Percentiles rank a stretch among this genome's conserved stretches.
These are phyloP conservation scores for Epiperipatus broadwayi DNA, from an alignment of 2,888 invertebrate species.

Conservation along the genomic window DNA sequence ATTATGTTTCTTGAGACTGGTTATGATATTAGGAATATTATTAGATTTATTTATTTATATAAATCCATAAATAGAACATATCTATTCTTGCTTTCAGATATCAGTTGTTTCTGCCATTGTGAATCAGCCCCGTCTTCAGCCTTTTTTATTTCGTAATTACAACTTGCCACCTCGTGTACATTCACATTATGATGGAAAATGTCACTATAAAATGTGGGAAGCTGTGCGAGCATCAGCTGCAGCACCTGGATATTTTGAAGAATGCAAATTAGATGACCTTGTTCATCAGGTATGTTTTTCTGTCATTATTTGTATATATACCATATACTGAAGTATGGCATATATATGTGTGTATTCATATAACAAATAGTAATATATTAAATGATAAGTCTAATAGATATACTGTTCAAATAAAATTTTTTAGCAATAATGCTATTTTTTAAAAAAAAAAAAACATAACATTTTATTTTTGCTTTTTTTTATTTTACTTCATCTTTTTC, in stretches of 20 bases:
- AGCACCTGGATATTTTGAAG: constrained; percentile 76
- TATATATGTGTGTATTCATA: constrained; percentile 6
- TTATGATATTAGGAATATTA: no score
- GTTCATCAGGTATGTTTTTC: constrained; percentile 40
- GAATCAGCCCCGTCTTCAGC: constrained; percentile 47
- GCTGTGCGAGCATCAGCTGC: constrained; percentile 72
- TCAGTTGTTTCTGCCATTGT: constrained; percentile 59
- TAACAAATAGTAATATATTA: neutral
- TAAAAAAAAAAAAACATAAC: no score
- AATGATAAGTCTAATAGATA: no score
- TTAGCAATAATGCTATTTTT: no score
- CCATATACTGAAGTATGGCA: neutral
- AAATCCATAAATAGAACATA: constrained; percentile 1
- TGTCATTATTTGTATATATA: neutral
- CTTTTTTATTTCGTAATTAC: constrained; percentile 71
- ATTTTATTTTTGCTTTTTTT: no score
- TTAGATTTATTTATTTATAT: neutral
- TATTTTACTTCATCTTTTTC: no score
- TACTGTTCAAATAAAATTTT: no score
- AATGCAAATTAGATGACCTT: constrained; percentile 46
- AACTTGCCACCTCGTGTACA: constrained; percentile 44
- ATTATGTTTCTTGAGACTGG: no score
- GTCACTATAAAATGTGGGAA: constrained; percentile 53
- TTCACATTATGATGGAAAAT: constrained; percentile 49
- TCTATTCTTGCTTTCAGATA: constrained; percentile 37